Percentiles rank a stretch among this genome's conserved stretches.
Conservation (phyloP, 2,797 vertebrate genomes). For the Spea hammondii region DNA sequence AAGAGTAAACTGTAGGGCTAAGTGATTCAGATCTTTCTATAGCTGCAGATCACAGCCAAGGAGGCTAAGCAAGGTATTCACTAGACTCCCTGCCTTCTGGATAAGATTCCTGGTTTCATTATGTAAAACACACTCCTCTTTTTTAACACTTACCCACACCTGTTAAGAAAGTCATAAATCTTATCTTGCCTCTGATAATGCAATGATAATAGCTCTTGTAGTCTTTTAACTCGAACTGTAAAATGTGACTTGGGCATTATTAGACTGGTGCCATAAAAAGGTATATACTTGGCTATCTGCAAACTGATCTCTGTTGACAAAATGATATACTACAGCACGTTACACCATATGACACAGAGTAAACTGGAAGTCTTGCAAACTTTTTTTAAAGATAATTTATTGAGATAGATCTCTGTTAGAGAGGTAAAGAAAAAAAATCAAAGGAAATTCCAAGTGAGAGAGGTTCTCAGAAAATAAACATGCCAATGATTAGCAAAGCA, state of each 20-base stretch:
- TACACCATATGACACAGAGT: not conserved
- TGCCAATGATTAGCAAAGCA: slow-evolving; percentile 73
- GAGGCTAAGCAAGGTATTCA: not conserved
- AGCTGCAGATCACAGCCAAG: not conserved
- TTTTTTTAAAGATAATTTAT: slow-evolving; percentile 12
- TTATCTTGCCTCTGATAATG: slow-evolving; percentile 72
- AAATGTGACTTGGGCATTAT: slow-evolving; percentile 68
- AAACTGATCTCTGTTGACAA: slow-evolving; percentile 26
- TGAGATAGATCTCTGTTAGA: slow-evolving; percentile 19
- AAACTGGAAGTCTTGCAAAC: not conserved
- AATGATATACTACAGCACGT: slow-evolving; percentile 15
- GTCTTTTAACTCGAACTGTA: slow-evolving; percentile 67
- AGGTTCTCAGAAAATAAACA: slow-evolving; percentile 66
- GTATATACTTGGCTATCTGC: slow-evolving; percentile 9
- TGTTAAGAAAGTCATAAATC: slow-evolving; percentile 71
- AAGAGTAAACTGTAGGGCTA: slow-evolving; percentile 23
- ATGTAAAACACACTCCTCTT: slow-evolving; percentile 65
- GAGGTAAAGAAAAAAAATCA: slow-evolving; percentile 1
- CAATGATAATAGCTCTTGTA: slow-evolving; percentile 70
- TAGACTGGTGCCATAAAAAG: slow-evolving; percentile 68
- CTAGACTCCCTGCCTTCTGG: slow-evolving; percentile 1
- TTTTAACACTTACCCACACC: slow-evolving; percentile 65
- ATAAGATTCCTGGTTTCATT: slow-evolving; percentile 57
- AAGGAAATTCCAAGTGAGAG: slow-evolving; percentile 33
- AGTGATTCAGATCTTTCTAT: slow-evolving; percentile 4